Percentiles rank a stretch among this genome's conserved stretches.
phyloP scores from a whole-genome alignment of 2,797 vertebrate species.

The Chaenodraco wilsoni region DNA sequence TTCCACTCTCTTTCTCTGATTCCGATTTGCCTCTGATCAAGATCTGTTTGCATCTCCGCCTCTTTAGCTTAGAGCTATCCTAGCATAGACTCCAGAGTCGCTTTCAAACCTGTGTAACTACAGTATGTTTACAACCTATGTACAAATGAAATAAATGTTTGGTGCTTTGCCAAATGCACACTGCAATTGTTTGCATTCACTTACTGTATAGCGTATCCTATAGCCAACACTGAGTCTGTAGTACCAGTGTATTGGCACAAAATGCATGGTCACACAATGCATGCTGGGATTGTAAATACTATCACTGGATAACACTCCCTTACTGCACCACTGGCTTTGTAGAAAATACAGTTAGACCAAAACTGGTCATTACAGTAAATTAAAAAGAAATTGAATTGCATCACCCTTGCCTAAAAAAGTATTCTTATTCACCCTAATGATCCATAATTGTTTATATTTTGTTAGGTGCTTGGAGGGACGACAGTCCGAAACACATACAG shows the following conservation, averaged over 20 bases:
- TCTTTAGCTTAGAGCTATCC: slow-evolving; percentile 48
- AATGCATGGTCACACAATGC: slow-evolving; percentile 12
- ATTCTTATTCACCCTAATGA: background rate
- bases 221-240: slow-evolving; percentile 5
- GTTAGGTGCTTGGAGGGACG: background rate
- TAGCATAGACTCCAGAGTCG: slow-evolving; percentile 52
- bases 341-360: slow-evolving; percentile 10
- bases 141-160: slow-evolving; percentile 84
- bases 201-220: slow-evolving; percentile 35
- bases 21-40: slow-evolving; percentile 68
- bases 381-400: background rate
- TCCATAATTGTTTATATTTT: background rate
- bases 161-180: slow-evolving; percentile 79
- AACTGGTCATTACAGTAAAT: background rate
- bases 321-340: slow-evolving; percentile 11
- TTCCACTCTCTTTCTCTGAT: slow-evolving; percentile 48
- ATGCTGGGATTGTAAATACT: slow-evolving; percentile 5
- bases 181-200: slow-evolving; percentile 76
- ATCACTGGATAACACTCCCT: slow-evolving; percentile 2
- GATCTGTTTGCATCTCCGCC: slow-evolving; percentile 64
- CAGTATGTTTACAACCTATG: slow-evolving; percentile 80
- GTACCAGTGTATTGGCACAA: background rate
- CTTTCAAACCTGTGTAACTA: slow-evolving; percentile 77
- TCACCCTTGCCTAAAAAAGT: background rate
- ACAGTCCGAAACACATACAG: background rate